Evolutionary conservation across 1,140 invertebrate genomes (phyloP).

Genomic region (Centruroides vittatus): DNA sequence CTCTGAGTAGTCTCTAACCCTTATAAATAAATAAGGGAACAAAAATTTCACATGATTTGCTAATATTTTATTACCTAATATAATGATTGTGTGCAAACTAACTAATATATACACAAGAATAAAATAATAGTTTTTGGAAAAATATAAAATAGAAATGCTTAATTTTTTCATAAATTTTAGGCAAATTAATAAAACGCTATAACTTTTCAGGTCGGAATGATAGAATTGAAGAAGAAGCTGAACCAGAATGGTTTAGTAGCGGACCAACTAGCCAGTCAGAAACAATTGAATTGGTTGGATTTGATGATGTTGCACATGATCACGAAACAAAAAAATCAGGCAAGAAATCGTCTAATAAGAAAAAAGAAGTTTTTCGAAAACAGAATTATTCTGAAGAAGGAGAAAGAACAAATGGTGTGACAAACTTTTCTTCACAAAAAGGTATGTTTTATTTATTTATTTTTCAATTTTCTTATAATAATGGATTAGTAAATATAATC

Average conservation of each 20-base stretch:
- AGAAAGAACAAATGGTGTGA: neutral
- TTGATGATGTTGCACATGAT: constrained; percentile 42
- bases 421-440: neutral
- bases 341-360: constrained; percentile 11
- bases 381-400: neutral
- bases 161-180: too few relatives aligned
- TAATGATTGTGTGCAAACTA: too few relatives aligned
- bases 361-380: constrained; percentile 8
- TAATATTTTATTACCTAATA: too few relatives aligned
- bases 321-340: constrained; percentile 12
- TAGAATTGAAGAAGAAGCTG: constrained; percentile 23
- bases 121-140: too few relatives aligned
- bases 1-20: too few relatives aligned
- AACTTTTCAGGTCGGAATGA: constrained; percentile 1
- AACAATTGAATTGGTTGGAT: constrained; percentile 82
- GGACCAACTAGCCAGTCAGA: constrained; percentile 80
- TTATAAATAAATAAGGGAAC: too few relatives aligned
- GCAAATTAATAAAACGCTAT: too few relatives aligned
- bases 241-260: constrained; percentile 54
- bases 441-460: neutral
- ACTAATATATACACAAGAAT: too few relatives aligned
- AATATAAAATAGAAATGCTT: too few relatives aligned
- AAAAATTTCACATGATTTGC: too few relatives aligned
- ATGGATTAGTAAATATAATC: too few relatives aligned
- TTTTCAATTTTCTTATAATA: too few relatives aligned